Evolutionary conservation across 2,797 vertebrate genomes (phyloP).

Genomic region (Lepidocolaptes lacrymiger): DNA sequence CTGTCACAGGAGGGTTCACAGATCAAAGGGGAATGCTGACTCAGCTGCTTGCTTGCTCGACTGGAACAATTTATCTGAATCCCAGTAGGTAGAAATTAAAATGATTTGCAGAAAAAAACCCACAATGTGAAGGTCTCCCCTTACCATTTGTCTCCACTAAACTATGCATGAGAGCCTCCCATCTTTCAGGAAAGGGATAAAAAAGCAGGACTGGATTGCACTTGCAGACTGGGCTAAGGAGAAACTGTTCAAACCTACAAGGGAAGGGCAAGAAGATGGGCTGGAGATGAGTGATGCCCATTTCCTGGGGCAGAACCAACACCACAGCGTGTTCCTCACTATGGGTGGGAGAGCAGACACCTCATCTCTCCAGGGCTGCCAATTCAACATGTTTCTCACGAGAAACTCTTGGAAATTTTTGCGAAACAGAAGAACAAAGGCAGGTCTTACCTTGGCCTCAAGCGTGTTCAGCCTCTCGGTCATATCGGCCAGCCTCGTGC

Average conservation of each 20-base stretch:
- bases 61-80: conserved; percentile 6
- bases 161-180: background rate
- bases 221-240: background rate
- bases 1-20: background rate
- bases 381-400: fast-evolving
- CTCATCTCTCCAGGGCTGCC: background rate
- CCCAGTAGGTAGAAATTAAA: conserved; percentile 21
- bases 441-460: conserved; percentile 80
- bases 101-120: background rate
- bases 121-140: background rate
- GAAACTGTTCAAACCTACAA: background rate
- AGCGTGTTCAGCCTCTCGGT: conserved; percentile 77
- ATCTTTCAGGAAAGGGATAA: background rate
- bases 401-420: background rate
- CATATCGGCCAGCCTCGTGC: conserved; percentile 79
- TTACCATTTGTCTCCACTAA: background rate
- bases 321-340: background rate
- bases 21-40: conserved; percentile 27
- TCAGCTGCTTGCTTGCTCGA: background rate
- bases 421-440: background rate
- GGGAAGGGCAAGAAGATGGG: background rate
- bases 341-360: background rate
- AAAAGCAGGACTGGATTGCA: background rate
- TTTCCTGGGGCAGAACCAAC: background rate
- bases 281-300: fast-evolving